Evolutionary conservation across 2,113 vertebrate genomes (phyloP), one percentile per base, ranked within the genome.

Genomic region (Boulengeromyrus knoepffleri): DNA sequence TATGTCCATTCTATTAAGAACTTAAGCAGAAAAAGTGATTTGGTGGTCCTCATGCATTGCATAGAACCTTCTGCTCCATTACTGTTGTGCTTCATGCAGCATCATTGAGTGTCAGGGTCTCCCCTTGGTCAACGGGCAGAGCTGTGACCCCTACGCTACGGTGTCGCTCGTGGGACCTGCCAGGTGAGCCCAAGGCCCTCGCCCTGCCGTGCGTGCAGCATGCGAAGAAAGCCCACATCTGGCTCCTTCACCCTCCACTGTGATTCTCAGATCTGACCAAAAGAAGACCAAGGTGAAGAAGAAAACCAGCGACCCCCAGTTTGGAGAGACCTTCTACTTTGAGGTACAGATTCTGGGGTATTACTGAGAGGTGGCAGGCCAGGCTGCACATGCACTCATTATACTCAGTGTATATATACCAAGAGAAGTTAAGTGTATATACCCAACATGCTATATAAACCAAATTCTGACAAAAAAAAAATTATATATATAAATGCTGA

Each of bases 211-310:
- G 17, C 10, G 36, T 13, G 49, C 27, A 36, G 17, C 3, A 0
- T 24, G 3, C 2, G 12, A 36, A 24, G 31, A 50, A 36, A 27
- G 17, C 31, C 39, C 56, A 21, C 19, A 46, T 70, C 42, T 50
- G 74, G n/a, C 24, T 45, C 21, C 31, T 42, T 86, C 49, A 10
- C 47, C 58, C 1, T 56, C 50, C 9, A 1, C 24, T 31, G 19
- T 10, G 2, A 0, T 92, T 42, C 89, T 95, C 95, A 99, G 99
- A 96, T 98, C 97, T 93, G 99, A 99, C 94, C 99, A 99, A 94
- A 99, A 97, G 97, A 99, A 98, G 96, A 99, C 98, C 12, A 99
- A 99, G 95, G 98, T 99, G 92, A 99, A 99, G 97, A 99, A 99
- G 97, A 99, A 99, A 97, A 99, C 98, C 91, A 99, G 98, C 94